These are phyloP conservation scores for Gavialis gangeticus DNA, from an alignment of 2,113 vertebrate species.

Conservation along the genomic window DNA sequence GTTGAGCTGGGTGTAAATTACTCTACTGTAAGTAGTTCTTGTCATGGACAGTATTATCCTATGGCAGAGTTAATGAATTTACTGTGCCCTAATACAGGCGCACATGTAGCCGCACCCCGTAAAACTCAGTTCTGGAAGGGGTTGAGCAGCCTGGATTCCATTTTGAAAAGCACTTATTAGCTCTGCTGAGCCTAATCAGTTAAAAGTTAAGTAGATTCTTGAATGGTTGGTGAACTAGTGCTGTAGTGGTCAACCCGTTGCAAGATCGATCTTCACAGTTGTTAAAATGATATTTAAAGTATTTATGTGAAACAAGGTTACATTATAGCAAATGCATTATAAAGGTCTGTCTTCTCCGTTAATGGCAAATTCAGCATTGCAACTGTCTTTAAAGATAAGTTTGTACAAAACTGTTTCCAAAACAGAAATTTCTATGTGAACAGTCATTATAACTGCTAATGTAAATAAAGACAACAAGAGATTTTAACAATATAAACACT, in stretches of 20 bases:
- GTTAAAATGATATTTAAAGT: not conserved
- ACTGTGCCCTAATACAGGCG: no score
- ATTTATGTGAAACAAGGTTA: not conserved
- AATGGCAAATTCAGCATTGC: not conserved
- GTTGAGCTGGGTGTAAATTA: no score
- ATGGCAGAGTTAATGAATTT: no score
- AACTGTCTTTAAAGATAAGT: not conserved
- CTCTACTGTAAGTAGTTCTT: no score
- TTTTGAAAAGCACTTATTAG: not conserved
- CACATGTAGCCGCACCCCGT: no score
- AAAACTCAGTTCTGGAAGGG: not conserved
- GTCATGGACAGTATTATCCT: no score
- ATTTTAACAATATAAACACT: not conserved
- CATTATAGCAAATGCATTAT: not conserved
- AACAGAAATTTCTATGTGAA: not conserved
- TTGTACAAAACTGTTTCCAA: not conserved
- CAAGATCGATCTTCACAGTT: not conserved
- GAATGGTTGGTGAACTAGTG: not conserved
- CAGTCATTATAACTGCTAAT: not conserved
- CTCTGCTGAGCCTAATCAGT: no score
- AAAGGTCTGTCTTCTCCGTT: not conserved
- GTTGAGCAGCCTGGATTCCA: not conserved
- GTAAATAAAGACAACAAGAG: not conserved
- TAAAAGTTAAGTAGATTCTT: not conserved
- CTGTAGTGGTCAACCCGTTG: not conserved